Base-by-base conservation (phyloP, 2,113 vertebrate genomes). In the Ursus arctos region DNA sequence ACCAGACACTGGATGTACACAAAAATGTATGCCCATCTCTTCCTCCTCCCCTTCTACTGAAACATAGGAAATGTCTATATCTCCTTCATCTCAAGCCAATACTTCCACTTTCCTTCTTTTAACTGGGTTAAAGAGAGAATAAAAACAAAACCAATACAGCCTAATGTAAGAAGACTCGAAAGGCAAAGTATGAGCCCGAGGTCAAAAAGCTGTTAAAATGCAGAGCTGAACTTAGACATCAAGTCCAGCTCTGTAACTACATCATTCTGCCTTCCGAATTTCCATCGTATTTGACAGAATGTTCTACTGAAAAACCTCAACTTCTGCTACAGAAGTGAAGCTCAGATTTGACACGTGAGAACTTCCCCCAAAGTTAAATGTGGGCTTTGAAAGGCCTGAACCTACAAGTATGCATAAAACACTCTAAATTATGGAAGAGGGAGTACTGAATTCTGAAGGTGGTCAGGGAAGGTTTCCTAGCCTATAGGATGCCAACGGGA, bases 291-390 rank as follows among this genome's bases (percentile, higher is more conserved):
- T 93, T 89, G 67, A 93, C 89, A 95, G 85, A 83, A 97, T 93
- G 36, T 92, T 92, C 92, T 90, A 86, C 47, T 71, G 40, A 91
- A 95, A 67, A 91, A 96, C 49, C 61, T 81, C 43, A 92, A 83
- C 28, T 97, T 83, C 76, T 92, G 69, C 31, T 91, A 82, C 0
- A 82, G 71, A 86, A 69, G 26, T 55, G 36, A 94, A 92, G 91
- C 77, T 97, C 65, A 92, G n/a, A 69, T 72, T 51, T 47, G 51
- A 95, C 71, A 89, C 88, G 88, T 59, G 51, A 92, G 90, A 95
- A 97, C 83, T 79, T 91, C 26, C 57, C n/a, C 83, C 47, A 90
- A 95, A 95, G 83, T 69, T 69, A 90, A 94, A 96, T 91, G 77
- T 12, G 49, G 43, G 28, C 49, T 86, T 95, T 96, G 74, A 90